These are phyloP conservation scores for Butastur rufipennis DNA, from an alignment of 2,113 vertebrate genomes.

Conservation along the genomic window DNA sequence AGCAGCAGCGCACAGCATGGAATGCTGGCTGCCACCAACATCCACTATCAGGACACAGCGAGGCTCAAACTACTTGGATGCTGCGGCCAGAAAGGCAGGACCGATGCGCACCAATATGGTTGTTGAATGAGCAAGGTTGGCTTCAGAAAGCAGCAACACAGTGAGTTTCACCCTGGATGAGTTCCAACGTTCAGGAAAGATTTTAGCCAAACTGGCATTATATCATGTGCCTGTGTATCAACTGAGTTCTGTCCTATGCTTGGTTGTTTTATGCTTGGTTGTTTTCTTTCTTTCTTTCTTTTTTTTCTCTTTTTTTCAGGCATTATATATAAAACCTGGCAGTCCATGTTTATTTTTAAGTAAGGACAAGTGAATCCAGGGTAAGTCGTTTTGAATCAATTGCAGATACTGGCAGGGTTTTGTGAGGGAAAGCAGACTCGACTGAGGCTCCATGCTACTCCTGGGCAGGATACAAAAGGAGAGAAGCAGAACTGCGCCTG, in stretches of 20 bases:
- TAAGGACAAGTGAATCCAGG: not conserved
- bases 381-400: rapidly evolving
- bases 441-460: not conserved
- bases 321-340: not conserved
- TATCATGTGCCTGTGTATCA: not conserved
- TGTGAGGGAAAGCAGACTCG: not conserved
- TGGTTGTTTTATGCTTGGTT: not conserved
- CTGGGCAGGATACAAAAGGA: not conserved
- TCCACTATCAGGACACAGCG: not conserved
- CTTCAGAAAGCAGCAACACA: not conserved
- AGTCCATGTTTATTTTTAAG: not conserved
- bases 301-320: not conserved
- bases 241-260: not conserved
- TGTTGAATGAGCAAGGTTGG: not conserved
- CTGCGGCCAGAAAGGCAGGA: not conserved
- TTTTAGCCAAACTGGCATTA: not conserved
- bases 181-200: not conserved
- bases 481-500: not conserved
- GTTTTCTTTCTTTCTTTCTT: not conserved
- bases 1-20: rapidly evolving
- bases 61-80: not conserved
- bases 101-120: rapidly evolving
- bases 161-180: not conserved
- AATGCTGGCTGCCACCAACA: not conserved
- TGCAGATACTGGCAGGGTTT: not conserved